Evolutionary conservation across 2,113 vertebrate genomes (phyloP).

Genomic region (Dryoscopus gambensis): DNA sequence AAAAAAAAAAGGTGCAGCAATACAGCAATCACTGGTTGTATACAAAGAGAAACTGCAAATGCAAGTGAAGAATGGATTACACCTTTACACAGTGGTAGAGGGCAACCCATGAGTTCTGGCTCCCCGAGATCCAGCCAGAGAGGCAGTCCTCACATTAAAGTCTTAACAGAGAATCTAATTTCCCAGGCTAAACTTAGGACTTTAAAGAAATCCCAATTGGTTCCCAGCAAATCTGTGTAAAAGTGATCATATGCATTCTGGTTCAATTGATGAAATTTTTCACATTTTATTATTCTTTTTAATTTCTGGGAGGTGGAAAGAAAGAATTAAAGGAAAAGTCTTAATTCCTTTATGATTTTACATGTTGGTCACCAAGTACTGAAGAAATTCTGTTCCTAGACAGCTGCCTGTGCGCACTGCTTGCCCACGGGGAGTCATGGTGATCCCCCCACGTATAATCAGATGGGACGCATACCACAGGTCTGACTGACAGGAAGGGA

Average conservation of each 20-base stretch:
- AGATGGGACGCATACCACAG: neutral
- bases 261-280: neutral
- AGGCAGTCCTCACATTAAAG: neutral
- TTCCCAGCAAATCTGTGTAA: neutral
- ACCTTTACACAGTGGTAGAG: neutral
- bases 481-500: neutral
- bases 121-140: neutral
- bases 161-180: neutral
- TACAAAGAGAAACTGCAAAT: neutral
- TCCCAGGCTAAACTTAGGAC: neutral
- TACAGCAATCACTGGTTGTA: neutral
- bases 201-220: neutral
- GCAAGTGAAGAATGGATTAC: neutral
- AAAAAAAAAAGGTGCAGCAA: neutral
- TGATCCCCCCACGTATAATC: neutral
- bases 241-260: neutral
- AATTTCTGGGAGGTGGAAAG: neutral
- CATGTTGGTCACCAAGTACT: neutral
- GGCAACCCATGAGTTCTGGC: neutral
- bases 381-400: neutral
- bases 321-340: neutral
- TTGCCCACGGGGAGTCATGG: neutral
- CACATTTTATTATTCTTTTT: neutral
- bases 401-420: neutral
- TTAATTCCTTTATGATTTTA: neutral